Conservation (phyloP, 2,888 invertebrate species). For the Spicauda simplicius region DNA sequence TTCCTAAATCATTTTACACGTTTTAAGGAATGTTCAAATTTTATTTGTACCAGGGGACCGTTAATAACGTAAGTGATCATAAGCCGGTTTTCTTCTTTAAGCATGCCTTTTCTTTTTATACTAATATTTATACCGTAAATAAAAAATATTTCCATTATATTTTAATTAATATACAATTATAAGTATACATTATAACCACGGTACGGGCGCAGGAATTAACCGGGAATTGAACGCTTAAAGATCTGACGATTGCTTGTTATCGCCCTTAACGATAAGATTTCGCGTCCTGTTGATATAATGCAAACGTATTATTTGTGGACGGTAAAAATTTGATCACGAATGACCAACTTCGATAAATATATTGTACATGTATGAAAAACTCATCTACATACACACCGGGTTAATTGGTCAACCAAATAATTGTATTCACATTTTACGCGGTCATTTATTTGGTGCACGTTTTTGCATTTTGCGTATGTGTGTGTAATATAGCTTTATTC, state of each 20-base stretch:
- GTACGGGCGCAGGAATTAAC: background rate
- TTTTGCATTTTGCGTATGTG: background rate
- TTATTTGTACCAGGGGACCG: conserved; percentile 50
- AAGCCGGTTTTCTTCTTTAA: conserved; percentile 67
- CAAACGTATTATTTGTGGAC: background rate
- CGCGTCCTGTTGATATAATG: background rate
- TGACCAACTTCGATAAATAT: background rate
- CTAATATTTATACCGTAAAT: conserved; percentile 58
- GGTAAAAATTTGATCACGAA: background rate
- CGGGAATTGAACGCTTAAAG: background rate
- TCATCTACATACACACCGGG: background rate
- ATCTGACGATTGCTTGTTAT: background rate
- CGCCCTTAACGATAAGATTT: background rate
- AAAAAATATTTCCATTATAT: background rate
- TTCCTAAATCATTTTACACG: background rate
- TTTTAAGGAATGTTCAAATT: conserved; percentile 13
- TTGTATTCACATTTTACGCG: background rate
- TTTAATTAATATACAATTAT: background rate
- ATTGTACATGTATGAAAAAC: background rate
- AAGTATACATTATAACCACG: background rate
- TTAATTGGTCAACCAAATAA: conserved; percentile 1
- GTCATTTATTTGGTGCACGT: background rate
- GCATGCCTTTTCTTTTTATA: conserved; percentile 58
- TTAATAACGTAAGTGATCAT: conserved; percentile 72
- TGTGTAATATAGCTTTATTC: background rate